A percentile compares a stretch with the other conserved stretches of the same genome.
These are phyloP conservation scores for Chamaea fasciata DNA, from an alignment of 2,113 vertebrate genomes.

Conservation along the genomic window DNA sequence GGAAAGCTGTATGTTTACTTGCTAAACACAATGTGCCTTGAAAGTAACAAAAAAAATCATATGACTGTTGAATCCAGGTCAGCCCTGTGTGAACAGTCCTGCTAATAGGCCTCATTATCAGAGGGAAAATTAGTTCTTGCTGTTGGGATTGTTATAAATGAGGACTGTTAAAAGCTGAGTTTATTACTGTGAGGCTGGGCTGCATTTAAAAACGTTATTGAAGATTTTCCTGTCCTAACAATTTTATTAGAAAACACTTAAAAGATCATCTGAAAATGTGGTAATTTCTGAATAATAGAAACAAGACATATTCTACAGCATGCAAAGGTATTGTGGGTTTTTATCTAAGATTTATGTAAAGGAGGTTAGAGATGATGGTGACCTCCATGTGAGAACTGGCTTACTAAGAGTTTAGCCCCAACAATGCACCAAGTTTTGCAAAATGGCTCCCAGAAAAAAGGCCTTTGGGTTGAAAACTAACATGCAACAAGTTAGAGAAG, in stretches of 20 bases:
- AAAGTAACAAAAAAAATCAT: not conserved
- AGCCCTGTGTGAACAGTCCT: slow-evolving; percentile 26
- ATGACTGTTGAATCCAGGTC: slow-evolving; percentile 39
- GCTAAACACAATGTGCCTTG: not conserved
- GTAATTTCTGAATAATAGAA: slow-evolving; percentile 18
- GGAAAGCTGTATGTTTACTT: not conserved
- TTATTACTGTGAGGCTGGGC: slow-evolving; percentile 20
- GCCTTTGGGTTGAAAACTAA: not conserved
- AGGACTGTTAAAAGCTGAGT: slow-evolving; percentile 13
- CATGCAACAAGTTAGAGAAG: not conserved
- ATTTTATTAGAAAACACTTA: slow-evolving; percentile 47
- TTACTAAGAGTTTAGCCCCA: not conserved
- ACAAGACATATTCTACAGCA: not conserved
- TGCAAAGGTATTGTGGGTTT: slow-evolving; percentile 16
- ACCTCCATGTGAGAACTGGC: not conserved
- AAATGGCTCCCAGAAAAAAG: not conserved
- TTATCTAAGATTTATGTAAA: slow-evolving; percentile 22
- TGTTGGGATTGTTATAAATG: slow-evolving; percentile 37
- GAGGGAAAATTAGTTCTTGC: slow-evolving; percentile 37
- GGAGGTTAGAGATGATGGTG: not conserved
- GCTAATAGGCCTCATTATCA: slow-evolving; percentile 41
- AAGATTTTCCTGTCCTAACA: slow-evolving; percentile 54
- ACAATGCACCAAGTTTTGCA: not conserved
- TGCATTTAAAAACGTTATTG: slow-evolving; percentile 10
- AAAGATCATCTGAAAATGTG: slow-evolving; percentile 37